Conservation (phyloP, 2,888 invertebrate genomes). For the Nineta flava region DNA sequence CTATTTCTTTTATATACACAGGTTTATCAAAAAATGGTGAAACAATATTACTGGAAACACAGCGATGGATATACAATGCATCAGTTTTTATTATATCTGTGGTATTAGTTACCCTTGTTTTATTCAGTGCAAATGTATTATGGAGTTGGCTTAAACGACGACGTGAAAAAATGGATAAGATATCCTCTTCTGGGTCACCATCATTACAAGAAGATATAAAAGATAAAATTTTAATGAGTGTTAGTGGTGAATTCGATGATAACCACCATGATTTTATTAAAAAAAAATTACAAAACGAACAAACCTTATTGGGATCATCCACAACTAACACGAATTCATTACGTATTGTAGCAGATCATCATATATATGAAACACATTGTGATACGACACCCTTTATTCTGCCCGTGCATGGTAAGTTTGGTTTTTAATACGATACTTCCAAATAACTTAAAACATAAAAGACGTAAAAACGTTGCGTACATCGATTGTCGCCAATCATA, state of each 20-base stretch:
- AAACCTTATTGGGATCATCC: neutral
- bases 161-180: neutral
- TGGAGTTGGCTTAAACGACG: conserved; percentile 2
- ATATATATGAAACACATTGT: neutral
- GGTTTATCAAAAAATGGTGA: too few species aligned
- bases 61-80: neutral
- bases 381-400: neutral
- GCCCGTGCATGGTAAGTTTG: neutral
- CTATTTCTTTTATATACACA: too few species aligned
- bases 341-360: neutral
- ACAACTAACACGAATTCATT: neutral
- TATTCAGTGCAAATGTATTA: conserved; percentile 2
- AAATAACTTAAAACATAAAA: too few species aligned
- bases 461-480: neutral
- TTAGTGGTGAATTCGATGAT: neutral
- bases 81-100: neutral
- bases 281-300: neutral
- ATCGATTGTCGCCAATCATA: too few species aligned
- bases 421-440: neutral
- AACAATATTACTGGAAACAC: neutral
- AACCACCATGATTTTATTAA: neutral
- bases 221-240: neutral
- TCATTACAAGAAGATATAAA: neutral
- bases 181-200: neutral
- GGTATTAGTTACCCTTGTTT: neutral